Evolutionary conservation across 1,140 invertebrate genomes (phyloP).

Genomic region (Atta colombica): DNA sequence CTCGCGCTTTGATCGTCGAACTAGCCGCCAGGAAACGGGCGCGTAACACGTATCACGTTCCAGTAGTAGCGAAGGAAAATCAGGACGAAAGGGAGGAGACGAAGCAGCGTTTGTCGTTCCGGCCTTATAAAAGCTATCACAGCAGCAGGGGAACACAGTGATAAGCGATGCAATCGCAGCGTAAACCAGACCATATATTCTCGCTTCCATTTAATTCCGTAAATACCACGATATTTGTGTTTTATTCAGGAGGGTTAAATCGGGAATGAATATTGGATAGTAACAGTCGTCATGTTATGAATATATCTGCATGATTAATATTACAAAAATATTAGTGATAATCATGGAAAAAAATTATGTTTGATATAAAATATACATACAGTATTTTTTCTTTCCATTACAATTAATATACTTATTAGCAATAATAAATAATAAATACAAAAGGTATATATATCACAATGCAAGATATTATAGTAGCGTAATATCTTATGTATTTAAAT

Average conservation of each 20-base stretch:
- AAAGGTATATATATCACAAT: too few relatives aligned
- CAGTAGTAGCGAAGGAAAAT: slow-evolving; percentile 13
- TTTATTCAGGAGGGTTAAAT: slow-evolving; percentile 11
- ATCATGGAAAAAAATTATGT: not conserved
- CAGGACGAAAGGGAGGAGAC: not conserved
- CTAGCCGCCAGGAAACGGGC: slow-evolving; percentile 40
- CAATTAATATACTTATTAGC: too few relatives aligned
- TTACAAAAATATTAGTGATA: not conserved
- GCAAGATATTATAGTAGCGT: too few relatives aligned
- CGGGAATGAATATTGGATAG: not conserved
- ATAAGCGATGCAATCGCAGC: slow-evolving; percentile 33
- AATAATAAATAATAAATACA: not conserved
- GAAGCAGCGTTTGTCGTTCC: slow-evolving; percentile 14
- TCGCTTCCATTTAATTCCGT: slow-evolving; percentile 20
- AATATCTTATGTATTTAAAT: too few relatives aligned
- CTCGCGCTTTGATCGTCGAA: slow-evolving; percentile 49
- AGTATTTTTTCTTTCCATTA: too few relatives aligned
- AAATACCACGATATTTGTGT: slow-evolving; percentile 2
- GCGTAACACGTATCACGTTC: slow-evolving; percentile 20
- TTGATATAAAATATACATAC: not conserved
- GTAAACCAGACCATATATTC: not conserved
- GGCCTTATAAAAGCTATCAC: slow-evolving; percentile 36
- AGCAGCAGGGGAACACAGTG: not conserved
- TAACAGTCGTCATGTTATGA: not conserved
- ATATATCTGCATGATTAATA: not conserved